Evolutionary conservation across 2,888 invertebrate genomes (phyloP).

Genomic region (Galeruca laticollis): DNA sequence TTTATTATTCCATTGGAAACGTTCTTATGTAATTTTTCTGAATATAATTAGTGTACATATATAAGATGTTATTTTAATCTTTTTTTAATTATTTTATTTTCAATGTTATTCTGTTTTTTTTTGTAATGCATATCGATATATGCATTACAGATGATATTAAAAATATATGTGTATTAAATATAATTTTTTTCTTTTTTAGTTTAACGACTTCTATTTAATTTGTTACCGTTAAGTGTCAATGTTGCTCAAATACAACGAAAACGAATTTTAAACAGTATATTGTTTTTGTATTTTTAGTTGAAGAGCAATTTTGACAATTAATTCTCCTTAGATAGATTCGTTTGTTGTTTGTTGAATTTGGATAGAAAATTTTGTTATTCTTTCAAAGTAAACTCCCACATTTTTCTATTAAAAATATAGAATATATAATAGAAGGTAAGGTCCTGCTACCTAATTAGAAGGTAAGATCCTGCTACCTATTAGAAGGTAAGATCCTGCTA

Average conservation of each 20-base stretch:
- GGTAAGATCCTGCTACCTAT: too few species aligned
- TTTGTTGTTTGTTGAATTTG: background rate
- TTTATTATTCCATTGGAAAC: slow-evolving; percentile 53
- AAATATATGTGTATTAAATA: slow-evolving; percentile 3
- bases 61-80: slow-evolving; percentile 51
- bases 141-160: slow-evolving; percentile 50
- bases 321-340: background rate
- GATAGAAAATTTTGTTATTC: too few species aligned
- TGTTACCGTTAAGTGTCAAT: slow-evolving; percentile 3
- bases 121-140: slow-evolving; percentile 51
- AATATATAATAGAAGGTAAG: too few species aligned
- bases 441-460: too few species aligned
- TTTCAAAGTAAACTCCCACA: too few species aligned
- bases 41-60: slow-evolving; percentile 48
- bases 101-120: slow-evolving; percentile 44
- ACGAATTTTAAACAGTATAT: background rate
- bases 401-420: too few species aligned
- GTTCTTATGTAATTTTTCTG: slow-evolving; percentile 44
- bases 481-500: too few species aligned
- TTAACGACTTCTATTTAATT: background rate
- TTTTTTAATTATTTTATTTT: slow-evolving; percentile 46
- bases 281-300: background rate
- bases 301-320: slow-evolving; percentile 23
- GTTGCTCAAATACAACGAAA: slow-evolving; percentile 14
- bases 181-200: background rate